phyloP scores from a whole-genome alignment of 2,113 vertebrate species.

The Haplochromis burtoni region DNA sequence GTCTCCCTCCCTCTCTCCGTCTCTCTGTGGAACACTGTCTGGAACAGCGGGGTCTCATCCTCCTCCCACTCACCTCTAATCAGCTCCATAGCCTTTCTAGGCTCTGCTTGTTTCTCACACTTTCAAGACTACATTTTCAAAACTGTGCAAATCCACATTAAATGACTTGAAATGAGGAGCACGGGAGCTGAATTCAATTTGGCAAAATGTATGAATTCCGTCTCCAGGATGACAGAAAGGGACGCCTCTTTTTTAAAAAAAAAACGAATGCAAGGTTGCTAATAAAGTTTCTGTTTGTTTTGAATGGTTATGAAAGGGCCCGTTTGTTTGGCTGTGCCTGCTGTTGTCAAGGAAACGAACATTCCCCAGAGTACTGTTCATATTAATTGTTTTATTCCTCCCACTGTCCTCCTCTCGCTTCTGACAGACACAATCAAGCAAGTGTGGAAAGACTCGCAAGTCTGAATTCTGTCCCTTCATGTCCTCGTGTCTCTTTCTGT shows the following conservation, averaged over 20 bases:
- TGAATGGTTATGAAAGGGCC: conserved; percentile 61
- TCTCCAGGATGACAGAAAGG: background rate
- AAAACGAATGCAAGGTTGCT: background rate
- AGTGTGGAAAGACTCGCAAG: conserved; percentile 35
- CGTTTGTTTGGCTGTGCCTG: conserved; percentile 54
- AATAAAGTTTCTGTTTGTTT: conserved; percentile 46
- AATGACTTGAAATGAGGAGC: background rate
- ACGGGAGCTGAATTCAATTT: background rate
- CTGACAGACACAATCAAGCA: conserved; percentile 52
- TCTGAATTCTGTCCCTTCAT: background rate
- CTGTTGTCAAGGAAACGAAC: conserved; percentile 60
- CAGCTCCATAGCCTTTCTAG: background rate
- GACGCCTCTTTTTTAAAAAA: background rate
- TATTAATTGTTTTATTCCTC: conserved; percentile 67
- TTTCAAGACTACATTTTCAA: background rate
- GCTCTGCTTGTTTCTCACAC: background rate
- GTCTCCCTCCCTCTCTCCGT: background rate
- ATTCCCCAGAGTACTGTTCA: conserved; percentile 60
- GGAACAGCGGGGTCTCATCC: background rate
- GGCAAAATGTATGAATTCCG: background rate
- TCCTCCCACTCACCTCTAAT: background rate
- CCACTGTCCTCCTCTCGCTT: conserved; percentile 46
- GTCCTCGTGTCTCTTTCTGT: background rate
- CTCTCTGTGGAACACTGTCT: background rate
- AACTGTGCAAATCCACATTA: background rate